Percentiles rank a stretch among this genome's conserved stretches.
phyloP scores from a whole-genome alignment of 1,140 invertebrate genomes.

The Drosophila tani region DNA sequence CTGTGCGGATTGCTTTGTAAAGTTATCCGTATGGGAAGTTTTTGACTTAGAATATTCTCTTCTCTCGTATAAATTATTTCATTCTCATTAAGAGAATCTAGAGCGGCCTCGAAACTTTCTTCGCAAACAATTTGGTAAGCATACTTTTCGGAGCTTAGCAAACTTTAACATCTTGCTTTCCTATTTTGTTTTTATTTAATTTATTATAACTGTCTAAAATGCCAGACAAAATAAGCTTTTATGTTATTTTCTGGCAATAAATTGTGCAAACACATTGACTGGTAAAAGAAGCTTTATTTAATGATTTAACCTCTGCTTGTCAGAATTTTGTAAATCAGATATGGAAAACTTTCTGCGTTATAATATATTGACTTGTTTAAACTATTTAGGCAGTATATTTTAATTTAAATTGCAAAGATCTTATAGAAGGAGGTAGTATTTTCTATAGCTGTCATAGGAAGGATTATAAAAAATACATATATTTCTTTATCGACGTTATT shows the following conservation, averaged over 20 bases:
- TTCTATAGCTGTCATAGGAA: too few species aligned
- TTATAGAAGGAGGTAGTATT: too few species aligned
- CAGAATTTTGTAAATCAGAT: too few species aligned
- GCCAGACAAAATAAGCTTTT: background rate
- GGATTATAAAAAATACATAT: too few species aligned
- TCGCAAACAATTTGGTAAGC: background rate
- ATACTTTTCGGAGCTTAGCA: conserved; percentile 7
- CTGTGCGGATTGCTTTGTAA: too few species aligned
- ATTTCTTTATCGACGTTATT: too few species aligned
- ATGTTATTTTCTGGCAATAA: background rate
- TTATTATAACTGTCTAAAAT: background rate
- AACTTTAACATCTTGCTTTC: background rate
- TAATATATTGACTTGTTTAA: too few species aligned
- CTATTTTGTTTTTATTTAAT: background rate
- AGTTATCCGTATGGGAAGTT: background rate
- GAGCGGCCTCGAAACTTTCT: background rate
- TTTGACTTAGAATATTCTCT: background rate
- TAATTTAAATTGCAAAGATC: too few species aligned
- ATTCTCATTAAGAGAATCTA: background rate
- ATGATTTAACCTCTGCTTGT: too few species aligned
- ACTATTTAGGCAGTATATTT: too few species aligned
- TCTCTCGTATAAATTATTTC: too few species aligned
- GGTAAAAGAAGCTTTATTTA: background rate
- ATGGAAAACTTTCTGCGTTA: too few species aligned
- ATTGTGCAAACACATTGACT: background rate